Percentiles rank a stretch among this genome's conserved stretches.
Conservation (phyloP, 1,140 invertebrate species). For the Dendrolimus punctatus region DNA sequence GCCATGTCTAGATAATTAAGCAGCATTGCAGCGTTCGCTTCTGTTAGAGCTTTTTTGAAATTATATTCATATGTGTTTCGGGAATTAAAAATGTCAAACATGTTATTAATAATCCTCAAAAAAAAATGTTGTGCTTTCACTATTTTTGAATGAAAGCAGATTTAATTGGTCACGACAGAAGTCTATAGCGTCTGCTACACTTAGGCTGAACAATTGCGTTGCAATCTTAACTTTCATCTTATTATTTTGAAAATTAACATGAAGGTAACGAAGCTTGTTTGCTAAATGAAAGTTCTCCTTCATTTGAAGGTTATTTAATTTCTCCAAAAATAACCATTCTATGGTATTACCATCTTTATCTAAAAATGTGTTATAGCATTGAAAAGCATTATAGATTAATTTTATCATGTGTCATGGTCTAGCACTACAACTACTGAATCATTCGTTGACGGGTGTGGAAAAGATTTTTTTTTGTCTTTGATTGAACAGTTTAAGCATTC, state of each 20-base stretch:
- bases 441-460: constrained; percentile 5
- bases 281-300: constrained; percentile 14
- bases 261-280: constrained; percentile 9
- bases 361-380: constrained; percentile 6
- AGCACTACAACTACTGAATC: neutral
- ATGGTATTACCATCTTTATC: constrained; percentile 9
- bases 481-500: constrained; percentile 19
- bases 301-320: constrained; percentile 9
- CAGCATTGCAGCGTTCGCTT: too few species aligned
- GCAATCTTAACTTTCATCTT: constrained; percentile 23
- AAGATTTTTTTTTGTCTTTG: constrained; percentile 8
- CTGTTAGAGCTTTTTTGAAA: constrained; percentile 12
- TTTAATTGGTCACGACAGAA: constrained; percentile 14
- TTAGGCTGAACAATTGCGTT: constrained; percentile 17
- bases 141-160: constrained; percentile 6
- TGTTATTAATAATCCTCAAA: constrained; percentile 11
- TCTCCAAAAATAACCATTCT: constrained; percentile 3
- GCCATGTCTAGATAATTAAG: constrained; percentile 7
- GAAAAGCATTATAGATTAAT: constrained; percentile 10
- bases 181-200: constrained; percentile 14
- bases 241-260: constrained; percentile 17
- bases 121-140: constrained; percentile 6
- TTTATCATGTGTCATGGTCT: constrained; percentile 13
- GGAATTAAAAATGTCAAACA: constrained; percentile 18
- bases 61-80: constrained; percentile 2